Evolutionary conservation across 2,888 invertebrate species (phyloP).

Genomic region (Seira sanloemensis): DNA sequence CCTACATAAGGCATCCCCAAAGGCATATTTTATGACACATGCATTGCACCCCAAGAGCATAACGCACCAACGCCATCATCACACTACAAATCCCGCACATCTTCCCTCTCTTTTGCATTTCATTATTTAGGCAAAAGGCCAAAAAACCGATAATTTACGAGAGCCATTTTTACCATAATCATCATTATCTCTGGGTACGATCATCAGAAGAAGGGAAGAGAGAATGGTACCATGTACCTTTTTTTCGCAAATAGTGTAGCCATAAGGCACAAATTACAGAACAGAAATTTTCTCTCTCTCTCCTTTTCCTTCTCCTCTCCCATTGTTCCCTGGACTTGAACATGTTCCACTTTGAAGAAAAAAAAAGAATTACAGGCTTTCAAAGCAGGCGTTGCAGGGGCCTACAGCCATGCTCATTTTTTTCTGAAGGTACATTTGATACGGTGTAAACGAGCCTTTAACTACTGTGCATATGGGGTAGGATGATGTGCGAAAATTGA

Average conservation of each 20-base stretch:
- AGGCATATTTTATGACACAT: no score
- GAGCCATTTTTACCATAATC: slow-evolving; percentile 40
- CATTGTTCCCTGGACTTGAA: neutral
- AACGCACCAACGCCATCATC: no score
- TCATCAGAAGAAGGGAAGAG: neutral
- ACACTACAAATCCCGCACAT: no score
- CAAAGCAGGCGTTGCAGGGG: no score
- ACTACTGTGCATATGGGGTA: no score
- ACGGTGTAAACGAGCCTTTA: no score
- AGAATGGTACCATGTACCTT: neutral
- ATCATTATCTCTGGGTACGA: slow-evolving; percentile 43
- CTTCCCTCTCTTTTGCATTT: slow-evolving; percentile 34
- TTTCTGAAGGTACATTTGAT: no score
- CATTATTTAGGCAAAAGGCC: slow-evolving; percentile 50
- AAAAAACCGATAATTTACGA: slow-evolving; percentile 52
- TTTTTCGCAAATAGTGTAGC: slow-evolving; percentile 20
- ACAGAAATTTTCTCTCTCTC: slow-evolving; percentile 22
- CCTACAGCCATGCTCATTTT: no score
- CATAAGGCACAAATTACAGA: slow-evolving; percentile 29
- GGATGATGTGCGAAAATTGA: slow-evolving; percentile 47
- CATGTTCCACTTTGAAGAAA: no score
- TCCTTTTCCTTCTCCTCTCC: neutral
- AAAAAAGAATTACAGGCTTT: no score
- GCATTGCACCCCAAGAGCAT: no score
- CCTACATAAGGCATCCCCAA: no score